Evolutionary conservation across 2,113 vertebrate species (phyloP).

Genomic region (Rhynchomys soricoides): DNA sequence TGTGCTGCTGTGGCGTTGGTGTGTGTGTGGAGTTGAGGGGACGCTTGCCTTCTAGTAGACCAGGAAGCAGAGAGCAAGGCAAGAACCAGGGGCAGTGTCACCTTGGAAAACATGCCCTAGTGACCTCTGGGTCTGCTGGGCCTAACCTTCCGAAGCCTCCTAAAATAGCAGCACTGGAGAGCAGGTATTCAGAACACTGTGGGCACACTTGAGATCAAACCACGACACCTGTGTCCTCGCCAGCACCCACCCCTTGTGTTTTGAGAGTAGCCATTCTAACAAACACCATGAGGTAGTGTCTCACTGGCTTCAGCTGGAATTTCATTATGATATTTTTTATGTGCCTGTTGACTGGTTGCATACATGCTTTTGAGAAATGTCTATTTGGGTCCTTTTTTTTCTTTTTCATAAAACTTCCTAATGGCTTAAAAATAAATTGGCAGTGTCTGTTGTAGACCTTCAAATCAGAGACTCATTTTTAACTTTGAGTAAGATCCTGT

Average conservation of each 20-base stretch:
- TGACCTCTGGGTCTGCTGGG: not conserved
- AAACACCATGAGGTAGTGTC: not conserved
- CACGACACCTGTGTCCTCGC: not conserved
- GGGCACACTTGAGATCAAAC: not conserved
- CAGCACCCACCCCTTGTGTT: not conserved
- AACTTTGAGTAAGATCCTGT: not conserved
- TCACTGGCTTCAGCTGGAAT: not conserved
- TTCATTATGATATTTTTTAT: not conserved
- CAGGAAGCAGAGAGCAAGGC: not conserved
- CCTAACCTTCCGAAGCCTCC: not conserved
- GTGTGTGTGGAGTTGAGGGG: too few species aligned
- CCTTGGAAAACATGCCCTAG: not conserved
- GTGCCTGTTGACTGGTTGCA: not conserved
- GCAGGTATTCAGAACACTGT: not conserved
- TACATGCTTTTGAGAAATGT: not conserved
- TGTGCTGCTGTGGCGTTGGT: not conserved
- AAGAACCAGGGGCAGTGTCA: not conserved
- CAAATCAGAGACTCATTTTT: not conserved
- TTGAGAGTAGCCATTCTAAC: not conserved
- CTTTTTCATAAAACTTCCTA: not conserved
- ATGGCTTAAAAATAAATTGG: slow-evolving; percentile 22
- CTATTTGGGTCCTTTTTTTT: not conserved
- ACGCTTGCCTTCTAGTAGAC: not conserved
- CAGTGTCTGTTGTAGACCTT: not conserved
- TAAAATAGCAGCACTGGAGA: not conserved